phyloP scores from a whole-genome alignment of 2,888 invertebrate genomes.

The Eristalis arbustorum region DNA sequence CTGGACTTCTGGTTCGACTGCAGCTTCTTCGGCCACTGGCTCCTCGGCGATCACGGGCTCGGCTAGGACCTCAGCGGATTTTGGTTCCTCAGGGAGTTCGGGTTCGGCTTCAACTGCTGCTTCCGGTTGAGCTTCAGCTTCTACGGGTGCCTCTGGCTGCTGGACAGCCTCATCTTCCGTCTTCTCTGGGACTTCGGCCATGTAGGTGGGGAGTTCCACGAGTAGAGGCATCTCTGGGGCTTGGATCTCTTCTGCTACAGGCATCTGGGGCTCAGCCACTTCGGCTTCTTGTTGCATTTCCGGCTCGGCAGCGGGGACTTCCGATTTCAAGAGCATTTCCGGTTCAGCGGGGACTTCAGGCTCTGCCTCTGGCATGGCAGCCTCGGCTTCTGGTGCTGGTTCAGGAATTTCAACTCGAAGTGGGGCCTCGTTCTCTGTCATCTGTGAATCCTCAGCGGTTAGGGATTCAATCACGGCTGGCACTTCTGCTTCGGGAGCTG shows the following conservation, averaged over 20 bases:
- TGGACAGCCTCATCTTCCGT: background rate
- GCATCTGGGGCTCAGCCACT: background rate
- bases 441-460: background rate
- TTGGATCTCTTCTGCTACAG: constrained; percentile 24
- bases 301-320: background rate
- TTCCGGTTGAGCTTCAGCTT: constrained; percentile 8
- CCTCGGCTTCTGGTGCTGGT: background rate
- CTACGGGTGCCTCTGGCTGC: background rate
- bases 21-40: background rate
- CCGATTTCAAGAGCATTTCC: constrained; percentile 9
- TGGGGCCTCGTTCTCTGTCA: background rate
- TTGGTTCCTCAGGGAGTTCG: background rate
- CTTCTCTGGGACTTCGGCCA: background rate
- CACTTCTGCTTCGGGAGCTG: no score
- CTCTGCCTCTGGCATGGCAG: background rate
- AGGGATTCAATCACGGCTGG: background rate
- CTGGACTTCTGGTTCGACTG: background rate
- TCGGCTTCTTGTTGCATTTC: background rate
- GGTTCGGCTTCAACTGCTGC: constrained; percentile 9
- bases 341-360: constrained; percentile 3
- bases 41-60: background rate
- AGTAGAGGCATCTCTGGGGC: background rate
- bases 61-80: background rate
- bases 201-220: background rate
- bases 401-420: background rate